Conservation (phyloP, 2,113 vertebrate species). For the Ornithorhynchus anatinus region DNA sequence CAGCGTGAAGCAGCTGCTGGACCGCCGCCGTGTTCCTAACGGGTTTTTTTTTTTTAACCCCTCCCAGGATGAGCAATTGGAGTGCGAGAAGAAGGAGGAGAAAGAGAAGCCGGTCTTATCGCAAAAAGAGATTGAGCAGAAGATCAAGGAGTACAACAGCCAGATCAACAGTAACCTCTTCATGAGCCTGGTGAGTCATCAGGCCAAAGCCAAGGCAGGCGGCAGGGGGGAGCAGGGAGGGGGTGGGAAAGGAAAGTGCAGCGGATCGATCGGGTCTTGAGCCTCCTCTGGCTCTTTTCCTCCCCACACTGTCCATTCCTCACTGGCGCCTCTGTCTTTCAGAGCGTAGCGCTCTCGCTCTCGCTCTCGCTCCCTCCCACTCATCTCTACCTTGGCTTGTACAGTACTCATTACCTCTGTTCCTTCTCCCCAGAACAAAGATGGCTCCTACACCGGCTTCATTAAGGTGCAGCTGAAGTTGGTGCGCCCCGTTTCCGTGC, state of each 20-base stretch:
- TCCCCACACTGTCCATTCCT: background rate
- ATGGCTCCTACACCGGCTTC: slow-evolving; percentile 93
- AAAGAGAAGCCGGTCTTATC: slow-evolving; percentile 80
- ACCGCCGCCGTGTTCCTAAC: background rate
- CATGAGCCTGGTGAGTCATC: slow-evolving; percentile 85
- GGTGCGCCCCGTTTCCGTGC: slow-evolving; percentile 87
- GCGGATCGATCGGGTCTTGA: background rate
- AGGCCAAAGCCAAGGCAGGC: background rate
- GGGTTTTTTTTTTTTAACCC: no score
- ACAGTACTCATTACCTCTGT: background rate
- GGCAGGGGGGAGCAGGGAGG: background rate
- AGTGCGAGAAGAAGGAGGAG: slow-evolving; percentile 75
- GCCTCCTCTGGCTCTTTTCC: background rate
- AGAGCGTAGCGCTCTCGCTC: no score
- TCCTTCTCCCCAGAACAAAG: slow-evolving; percentile 80
- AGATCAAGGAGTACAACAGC: slow-evolving; percentile 91
- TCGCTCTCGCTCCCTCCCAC: no score
- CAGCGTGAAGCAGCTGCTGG: background rate
- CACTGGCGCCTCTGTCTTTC: background rate
- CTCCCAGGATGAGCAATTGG: slow-evolving; percentile 86
- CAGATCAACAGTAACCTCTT: slow-evolving; percentile 94
- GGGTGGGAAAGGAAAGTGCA: no score
- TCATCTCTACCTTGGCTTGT: no score
- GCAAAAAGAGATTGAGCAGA: slow-evolving; percentile 82
- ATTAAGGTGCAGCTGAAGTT: slow-evolving; percentile 96